phyloP scores from a whole-genome alignment of 2,888 invertebrate species.

The Ectemnius lituratus region DNA sequence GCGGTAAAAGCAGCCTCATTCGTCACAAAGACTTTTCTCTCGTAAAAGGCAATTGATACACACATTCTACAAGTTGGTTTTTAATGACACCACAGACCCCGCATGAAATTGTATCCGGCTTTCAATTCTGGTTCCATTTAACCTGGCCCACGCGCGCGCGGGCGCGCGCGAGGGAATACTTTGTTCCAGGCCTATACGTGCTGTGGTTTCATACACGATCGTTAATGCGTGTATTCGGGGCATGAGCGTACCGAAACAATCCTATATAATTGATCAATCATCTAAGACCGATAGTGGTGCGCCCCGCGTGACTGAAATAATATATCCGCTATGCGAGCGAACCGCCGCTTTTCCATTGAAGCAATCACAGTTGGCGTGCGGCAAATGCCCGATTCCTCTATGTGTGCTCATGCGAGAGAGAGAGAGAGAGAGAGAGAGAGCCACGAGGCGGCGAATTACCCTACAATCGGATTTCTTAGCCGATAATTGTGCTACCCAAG shows the following conservation, averaged over 20 bases:
- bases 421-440: no score
- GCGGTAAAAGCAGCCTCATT: neutral
- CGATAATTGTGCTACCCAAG: conserved; percentile 2
- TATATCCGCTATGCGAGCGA: conserved; percentile 9
- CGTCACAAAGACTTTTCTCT: neutral
- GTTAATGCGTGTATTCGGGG: conserved; percentile 17
- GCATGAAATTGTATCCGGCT: conserved; percentile 3
- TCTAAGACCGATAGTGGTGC: conserved; percentile 17
- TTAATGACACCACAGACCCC: neutral
- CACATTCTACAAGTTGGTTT: neutral
- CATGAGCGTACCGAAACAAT: conserved; percentile 22
- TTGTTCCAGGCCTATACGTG: conserved; percentile 12
- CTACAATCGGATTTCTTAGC: conserved; percentile 9
- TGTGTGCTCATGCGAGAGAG: no score
- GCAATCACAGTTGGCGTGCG: conserved; percentile 26
- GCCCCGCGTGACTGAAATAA: conserved; percentile 21
- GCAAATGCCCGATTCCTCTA: conserved; percentile 4
- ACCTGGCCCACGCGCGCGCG: conserved; percentile 20
- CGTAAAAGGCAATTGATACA: neutral
- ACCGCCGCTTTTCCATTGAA: conserved; percentile 18
- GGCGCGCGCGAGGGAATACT: neutral
- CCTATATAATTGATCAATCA: conserved; percentile 29
- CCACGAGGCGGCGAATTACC: no score
- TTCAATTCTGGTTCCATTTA: conserved; percentile 37
- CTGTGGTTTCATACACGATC: conserved; percentile 19